A percentile compares a stretch with the other conserved stretches of the same genome.
Evolutionary conservation across 1,140 invertebrate species (phyloP).

Genomic region (Myzus persicae): DNA sequence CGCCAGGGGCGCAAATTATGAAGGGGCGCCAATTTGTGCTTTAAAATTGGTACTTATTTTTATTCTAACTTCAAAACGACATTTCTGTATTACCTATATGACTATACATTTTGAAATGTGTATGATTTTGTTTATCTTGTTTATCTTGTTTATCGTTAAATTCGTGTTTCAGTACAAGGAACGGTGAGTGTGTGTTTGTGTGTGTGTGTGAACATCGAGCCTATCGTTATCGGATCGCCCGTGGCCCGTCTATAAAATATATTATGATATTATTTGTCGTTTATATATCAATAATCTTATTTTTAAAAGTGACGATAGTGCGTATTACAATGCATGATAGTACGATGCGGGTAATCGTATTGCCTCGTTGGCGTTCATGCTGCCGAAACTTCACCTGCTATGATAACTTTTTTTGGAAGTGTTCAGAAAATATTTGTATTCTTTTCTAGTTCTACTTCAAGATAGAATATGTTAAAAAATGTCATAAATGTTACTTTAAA

Average conservation of each 20-base stretch:
- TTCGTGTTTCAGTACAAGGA: too few species aligned
- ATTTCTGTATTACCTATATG: neutral
- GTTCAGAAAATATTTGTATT: constrained; percentile 13
- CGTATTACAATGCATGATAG: too few species aligned
- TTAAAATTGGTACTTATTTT: neutral
- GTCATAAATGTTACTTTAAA: neutral
- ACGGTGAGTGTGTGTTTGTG: too few species aligned
- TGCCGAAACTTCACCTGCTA: neutral
- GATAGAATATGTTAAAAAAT: constrained; percentile 21
- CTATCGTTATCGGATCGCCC: too few species aligned
- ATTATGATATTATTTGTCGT: too few species aligned
- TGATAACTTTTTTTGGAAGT: constrained; percentile 16
- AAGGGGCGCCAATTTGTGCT: neutral
- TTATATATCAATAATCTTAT: too few species aligned
- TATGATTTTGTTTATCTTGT: constrained; percentile 17
- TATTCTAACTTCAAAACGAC: neutral
- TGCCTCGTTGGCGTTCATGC: constrained; percentile 18
- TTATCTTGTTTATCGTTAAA: neutral
- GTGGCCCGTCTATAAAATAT: too few species aligned
- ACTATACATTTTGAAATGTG: neutral
- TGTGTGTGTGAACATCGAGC: too few species aligned
- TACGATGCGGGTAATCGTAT: too few species aligned
- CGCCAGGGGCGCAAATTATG: neutral
- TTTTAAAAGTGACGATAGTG: too few species aligned
- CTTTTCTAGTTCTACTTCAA: neutral